Evolutionary conservation across 1,140 invertebrate species (phyloP).

Genomic region (Dolichoris vasculosae): DNA sequence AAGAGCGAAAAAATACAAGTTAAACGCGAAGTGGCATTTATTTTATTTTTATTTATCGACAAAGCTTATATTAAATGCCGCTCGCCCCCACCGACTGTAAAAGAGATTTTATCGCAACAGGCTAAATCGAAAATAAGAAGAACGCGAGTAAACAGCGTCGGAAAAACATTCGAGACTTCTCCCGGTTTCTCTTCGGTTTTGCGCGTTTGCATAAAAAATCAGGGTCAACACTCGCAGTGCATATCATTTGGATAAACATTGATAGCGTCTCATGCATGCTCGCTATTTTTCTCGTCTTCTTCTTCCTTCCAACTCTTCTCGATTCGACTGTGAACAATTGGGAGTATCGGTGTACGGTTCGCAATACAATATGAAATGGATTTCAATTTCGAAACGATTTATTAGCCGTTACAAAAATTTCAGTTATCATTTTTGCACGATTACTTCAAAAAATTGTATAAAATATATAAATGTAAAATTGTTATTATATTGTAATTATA

Average conservation of each 20-base stretch:
- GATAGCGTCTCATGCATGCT: constrained; percentile 46
- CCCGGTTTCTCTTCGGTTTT: constrained; percentile 7
- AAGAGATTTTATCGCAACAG: constrained; percentile 30
- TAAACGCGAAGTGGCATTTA: not conserved
- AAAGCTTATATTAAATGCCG: constrained; percentile 29
- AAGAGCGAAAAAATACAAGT: not conserved
- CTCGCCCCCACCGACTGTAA: not conserved
- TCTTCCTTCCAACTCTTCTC: not conserved
- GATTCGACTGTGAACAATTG: not conserved
- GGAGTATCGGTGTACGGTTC: not conserved
- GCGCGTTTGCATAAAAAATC: constrained; percentile 57
- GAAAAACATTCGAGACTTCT: not conserved
- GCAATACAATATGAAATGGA: not conserved
- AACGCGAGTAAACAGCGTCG: not conserved
- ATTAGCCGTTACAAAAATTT: not conserved
- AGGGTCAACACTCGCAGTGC: constrained; percentile 60
- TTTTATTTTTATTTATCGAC: constrained; percentile 34
- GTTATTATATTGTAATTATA: no score
- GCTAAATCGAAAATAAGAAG: constrained; percentile 23
- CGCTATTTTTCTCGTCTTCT: not conserved
- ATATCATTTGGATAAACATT: constrained; percentile 61
- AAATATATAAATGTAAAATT: no score
- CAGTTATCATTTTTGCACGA: no score
- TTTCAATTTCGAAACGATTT: not conserved
- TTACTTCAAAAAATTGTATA: no score